A percentile compares a stretch with the other conserved stretches of the same genome.
These are phyloP conservation scores for Paramisgurnus dabryanus DNA, from an alignment of 2,113 vertebrate genomes.

Conservation along the genomic window DNA sequence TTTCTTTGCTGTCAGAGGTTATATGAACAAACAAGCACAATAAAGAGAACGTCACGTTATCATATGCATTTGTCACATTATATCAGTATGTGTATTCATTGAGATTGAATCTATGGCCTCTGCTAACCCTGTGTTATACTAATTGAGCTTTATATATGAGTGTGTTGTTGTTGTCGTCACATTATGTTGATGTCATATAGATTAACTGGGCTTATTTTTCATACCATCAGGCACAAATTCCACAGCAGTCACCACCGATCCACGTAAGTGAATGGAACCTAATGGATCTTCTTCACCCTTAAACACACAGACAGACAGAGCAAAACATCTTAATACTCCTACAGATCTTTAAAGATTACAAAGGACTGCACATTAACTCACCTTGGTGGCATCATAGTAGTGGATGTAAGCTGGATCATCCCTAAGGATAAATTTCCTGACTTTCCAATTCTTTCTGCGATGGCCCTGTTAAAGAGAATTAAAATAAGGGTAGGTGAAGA, in stretches of 20 bases:
- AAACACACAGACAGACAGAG: constrained; percentile 1
- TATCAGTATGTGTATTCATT: too few relatives aligned
- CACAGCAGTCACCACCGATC: constrained; percentile 89
- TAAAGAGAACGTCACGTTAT: neutral
- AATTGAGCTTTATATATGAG: too few relatives aligned
- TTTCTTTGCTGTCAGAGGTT: constrained; percentile 78
- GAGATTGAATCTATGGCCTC: too few relatives aligned
- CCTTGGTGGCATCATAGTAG: constrained; percentile 94
- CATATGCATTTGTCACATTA: too few relatives aligned
- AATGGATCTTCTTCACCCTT: constrained; percentile 84
- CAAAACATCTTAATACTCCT: neutral
- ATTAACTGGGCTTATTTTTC: constrained; percentile 41
- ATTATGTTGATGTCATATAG: neutral
- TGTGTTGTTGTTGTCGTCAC: too few relatives aligned
- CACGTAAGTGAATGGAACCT: constrained; percentile 89
- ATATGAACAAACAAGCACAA: constrained; percentile 5
- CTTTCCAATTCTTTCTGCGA: constrained; percentile 96
- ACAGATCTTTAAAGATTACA: neutral
- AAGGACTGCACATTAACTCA: constrained; percentile 29
- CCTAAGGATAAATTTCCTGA: constrained; percentile 92
- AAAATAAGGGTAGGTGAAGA: neutral
- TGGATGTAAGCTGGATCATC: constrained; percentile 96
- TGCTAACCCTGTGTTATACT: too few relatives aligned
- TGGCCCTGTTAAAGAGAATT: constrained; percentile 80
- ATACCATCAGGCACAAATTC: constrained; percentile 88